phyloP scores from a whole-genome alignment of 2,888 invertebrate genomes.

The Meiosimyza platycephala region DNA sequence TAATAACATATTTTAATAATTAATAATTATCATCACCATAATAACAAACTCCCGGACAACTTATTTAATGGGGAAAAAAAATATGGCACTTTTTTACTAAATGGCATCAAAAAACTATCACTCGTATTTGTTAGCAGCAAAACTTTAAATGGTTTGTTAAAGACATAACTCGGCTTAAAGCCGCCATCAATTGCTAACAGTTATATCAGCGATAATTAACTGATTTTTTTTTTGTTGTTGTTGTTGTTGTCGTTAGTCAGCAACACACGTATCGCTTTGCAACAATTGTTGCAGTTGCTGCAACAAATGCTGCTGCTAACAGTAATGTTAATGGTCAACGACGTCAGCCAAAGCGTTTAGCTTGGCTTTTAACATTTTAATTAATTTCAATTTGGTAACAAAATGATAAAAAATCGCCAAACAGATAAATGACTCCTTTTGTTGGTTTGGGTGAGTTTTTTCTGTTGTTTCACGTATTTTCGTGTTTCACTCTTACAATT shows the following conservation, averaged over 20 bases:
- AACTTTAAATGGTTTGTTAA: conserved; percentile 1
- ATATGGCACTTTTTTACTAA: too few relatives aligned
- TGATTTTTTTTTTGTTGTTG: conserved; percentile 11
- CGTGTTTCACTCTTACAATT: conserved; percentile 22
- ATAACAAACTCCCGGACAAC: too few relatives aligned
- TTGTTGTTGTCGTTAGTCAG: not conserved
- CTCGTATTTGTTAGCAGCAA: too few relatives aligned
- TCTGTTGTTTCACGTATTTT: not conserved
- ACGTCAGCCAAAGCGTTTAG: not conserved
- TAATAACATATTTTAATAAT: too few relatives aligned
- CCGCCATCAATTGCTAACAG: conserved; percentile 13
- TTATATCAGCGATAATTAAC: conserved; percentile 26
- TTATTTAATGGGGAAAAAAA: too few relatives aligned
- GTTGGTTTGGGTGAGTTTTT: not conserved
- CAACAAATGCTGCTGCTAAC: not conserved
- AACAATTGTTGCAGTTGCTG: not conserved
- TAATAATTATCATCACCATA: too few relatives aligned
- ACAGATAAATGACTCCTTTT: not conserved
- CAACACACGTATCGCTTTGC: not conserved
- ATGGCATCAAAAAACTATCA: too few relatives aligned
- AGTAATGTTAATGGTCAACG: not conserved
- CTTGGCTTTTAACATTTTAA: conserved; percentile 22
- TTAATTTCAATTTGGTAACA: conserved; percentile 26
- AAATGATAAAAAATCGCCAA: not conserved
- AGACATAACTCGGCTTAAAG: conserved; percentile 19